Conservation (phyloP, 2,888 invertebrate species). For the Rotaria socialis region DNA sequence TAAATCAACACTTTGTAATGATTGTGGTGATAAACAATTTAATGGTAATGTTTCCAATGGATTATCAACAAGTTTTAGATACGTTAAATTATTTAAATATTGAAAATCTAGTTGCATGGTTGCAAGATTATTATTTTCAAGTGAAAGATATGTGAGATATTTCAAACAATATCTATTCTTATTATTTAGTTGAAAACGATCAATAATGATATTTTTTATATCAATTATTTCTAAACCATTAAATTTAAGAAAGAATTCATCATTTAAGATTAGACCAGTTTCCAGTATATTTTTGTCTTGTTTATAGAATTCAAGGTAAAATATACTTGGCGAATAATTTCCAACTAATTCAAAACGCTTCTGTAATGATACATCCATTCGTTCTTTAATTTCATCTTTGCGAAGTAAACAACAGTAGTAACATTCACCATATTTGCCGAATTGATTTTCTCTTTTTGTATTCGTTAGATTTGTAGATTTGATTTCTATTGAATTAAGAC, state of each 20-base stretch:
- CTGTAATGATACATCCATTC: neutral
- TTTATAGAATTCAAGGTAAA: neutral
- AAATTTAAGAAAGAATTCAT: neutral
- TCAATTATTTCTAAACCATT: neutral
- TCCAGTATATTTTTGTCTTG: neutral
- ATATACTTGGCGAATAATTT: neutral
- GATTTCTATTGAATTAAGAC: neutral
- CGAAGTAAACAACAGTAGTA: constrained; percentile 12
- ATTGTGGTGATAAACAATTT: constrained; percentile 17
- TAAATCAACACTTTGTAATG: neutral
- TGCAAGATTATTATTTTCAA: constrained; percentile 38
- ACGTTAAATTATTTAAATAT: neutral
- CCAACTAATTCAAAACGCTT: neutral
- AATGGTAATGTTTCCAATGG: constrained; percentile 25
- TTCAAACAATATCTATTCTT: constrained; percentile 1
- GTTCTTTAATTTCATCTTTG: neutral
- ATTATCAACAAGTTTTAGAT: constrained; percentile 37
- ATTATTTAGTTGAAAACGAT: neutral
- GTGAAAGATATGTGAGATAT: neutral
- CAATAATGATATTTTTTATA: neutral
- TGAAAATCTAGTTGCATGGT: neutral
- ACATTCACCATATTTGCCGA: constrained; percentile 25
- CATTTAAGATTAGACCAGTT: constrained; percentile 21
- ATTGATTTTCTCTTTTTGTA: neutral
- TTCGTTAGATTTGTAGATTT: neutral